Evolutionary conservation across 1,140 invertebrate species (phyloP), one percentile per base, ranked within the genome.

Genomic region (Trachelipus rathkii): DNA sequence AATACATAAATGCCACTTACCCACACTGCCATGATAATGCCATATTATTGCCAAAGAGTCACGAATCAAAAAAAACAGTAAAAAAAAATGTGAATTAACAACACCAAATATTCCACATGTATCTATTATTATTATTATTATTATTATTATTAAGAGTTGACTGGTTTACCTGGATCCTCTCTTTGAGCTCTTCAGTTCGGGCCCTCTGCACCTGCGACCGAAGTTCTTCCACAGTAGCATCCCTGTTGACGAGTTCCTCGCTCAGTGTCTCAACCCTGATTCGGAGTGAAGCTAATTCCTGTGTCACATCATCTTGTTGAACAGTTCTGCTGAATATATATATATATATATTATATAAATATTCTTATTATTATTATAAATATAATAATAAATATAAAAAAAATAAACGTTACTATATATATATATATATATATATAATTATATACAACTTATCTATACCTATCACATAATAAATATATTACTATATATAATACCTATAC

Each of bases 221-320:
- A 7, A 93, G 85, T 84, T 94, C 92, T 71, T 92, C 91, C 82
- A 93, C 92, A 86, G 93, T 92, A 77, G 88, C 88, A 82, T 91
- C 90, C 44, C 93, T 83, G 15, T 83, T 78, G 83, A 74, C 67
- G 15, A 81, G 21, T 33, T 93, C 92, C 19, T 88, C 87, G 83
- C 94, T 92, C 24, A 93, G 85, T 80, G 89, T 89, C 82, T 93
- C 92, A 13, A 93, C 89, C 83, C 91, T 88, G 81, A 91, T 87
- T 82, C 92, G 87, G 68, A 94, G 84, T 21, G 90, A 85, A 70
- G 86, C 86, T 82, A 90, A 86, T 84, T 90, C 89, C 84, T 89
- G 89, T 70, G 88, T 85, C 73, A 89, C 81, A 78, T 75, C 78
- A 53, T 80, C 60, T n/a, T n/a, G n/a, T n/a, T n/a, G n/a, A n/a